Evolutionary conservation across 2,888 invertebrate genomes (phyloP), one percentile per base, ranked within the genome.

Genomic region (Eilema caniola): DNA sequence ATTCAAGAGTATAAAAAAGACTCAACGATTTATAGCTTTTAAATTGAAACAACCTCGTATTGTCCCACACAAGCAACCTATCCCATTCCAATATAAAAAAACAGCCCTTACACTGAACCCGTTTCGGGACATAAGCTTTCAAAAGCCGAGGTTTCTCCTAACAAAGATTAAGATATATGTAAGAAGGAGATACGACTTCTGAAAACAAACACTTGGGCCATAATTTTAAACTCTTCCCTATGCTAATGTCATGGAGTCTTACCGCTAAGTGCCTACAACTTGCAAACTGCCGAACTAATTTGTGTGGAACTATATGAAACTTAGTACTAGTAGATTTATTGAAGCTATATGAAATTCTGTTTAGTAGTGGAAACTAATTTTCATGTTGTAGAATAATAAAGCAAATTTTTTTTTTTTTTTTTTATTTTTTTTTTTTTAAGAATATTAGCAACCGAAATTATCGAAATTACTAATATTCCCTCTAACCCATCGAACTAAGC

Each of bases 261-360:
- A 20, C 62, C 56, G 31, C 63, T 57, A 63, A 63, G 57, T 64
- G 67, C 56, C 47, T 60, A 60, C 47, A 67, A 68, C 56, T 68
- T 61, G 25, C n/a, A 24, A 68, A 68, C 68, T 69, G 23, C 28
- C 62, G 28, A 68, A 69, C 69, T 61, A 66, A 69, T 62, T 61
- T 62, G 23, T 28, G 28, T 20, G 14, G 33, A 65, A 66, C 62
- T 56, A 66, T 66, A 33, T 56, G 5, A 25, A 37, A 62, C 62
- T 62, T 68, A 8, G 5, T 62, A 62, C 56, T 62, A n/a, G 24
- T 62, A 31, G 37, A 68, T 57, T 68, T 68, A 68, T 62, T 11
- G 23, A 28, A 14, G 53, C 28, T 28, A 64, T 64, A 28, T 53
- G 11, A 7, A 64, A 64, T 53, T 64, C 28, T 25, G 7, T 64